Evolutionary conservation across 2,113 vertebrate species (phyloP), one percentile per base, ranked within the genome.

Genomic region (Prinia subflava): DNA sequence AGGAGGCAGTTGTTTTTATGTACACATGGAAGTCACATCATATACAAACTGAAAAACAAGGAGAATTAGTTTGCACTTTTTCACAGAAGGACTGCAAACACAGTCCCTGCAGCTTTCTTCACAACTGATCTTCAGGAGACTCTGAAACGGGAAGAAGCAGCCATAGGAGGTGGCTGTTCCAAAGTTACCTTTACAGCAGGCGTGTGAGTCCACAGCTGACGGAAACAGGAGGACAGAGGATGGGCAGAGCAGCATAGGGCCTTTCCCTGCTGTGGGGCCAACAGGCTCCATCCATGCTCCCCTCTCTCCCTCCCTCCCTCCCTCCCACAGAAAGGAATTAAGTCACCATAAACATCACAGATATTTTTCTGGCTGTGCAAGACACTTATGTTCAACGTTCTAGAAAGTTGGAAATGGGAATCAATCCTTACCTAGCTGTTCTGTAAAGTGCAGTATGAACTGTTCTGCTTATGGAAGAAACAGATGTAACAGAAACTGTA

Each of bases 11-110:
- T 44, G 31, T 96, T 97, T 96, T 86, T 97, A 97, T 97, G 97
- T 98, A 94, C 93, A 97, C 76, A 91, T 98, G 98, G 97, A 98
- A 98, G 98, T 98, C 97, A 97, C 96, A 98, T 96, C 96, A 97
- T 95, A 97, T 97, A 96, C 89, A 97, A 87, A 95, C 56, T 94
- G 96, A 85, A 96, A 96, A 98, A 97, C 87, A 94, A 33, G 94
- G 93, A 95, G 47, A 71, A 76, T 55, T n/a, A 67, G 83, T 90
- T 59, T 75, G 44, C 67, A 37, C 94, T 95, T 97, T 75, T 89
- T 89, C 96, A 87, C 10, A 89, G 87, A 88, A 97, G 97, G 96
- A 92, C 95, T 96, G 96, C 94, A 94, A 89, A 85, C 33, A 27
- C 80, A 82, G 89, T 89, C 94, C 92, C 93, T 82, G 81, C 77